phyloP scores from a whole-genome alignment of 2,888 invertebrate genomes.

The Trypoxylon attenuatum region DNA sequence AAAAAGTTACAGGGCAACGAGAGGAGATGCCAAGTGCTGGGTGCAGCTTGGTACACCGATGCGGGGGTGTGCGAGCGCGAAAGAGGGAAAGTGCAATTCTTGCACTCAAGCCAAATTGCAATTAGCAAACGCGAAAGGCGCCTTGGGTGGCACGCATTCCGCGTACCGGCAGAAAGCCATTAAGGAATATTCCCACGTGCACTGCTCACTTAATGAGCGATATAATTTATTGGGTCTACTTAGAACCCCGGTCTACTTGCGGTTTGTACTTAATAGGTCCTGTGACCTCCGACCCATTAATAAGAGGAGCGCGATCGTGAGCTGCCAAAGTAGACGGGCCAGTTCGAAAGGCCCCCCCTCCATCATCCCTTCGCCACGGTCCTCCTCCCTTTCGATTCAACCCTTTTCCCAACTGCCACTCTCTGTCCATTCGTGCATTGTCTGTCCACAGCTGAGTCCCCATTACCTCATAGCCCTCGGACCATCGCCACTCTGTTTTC shows the following conservation, averaged over 20 bases:
- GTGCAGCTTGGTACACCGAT: too few relatives aligned
- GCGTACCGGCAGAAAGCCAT: constrained; percentile 48
- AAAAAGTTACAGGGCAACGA: too few relatives aligned
- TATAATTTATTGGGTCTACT: constrained; percentile 62
- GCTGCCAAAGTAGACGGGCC: constrained; percentile 29
- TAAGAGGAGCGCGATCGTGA: constrained; percentile 32
- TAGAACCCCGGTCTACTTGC: constrained; percentile 48
- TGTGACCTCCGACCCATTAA: constrained; percentile 54
- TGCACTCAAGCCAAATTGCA: constrained; percentile 47
- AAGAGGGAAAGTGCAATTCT: constrained; percentile 20
- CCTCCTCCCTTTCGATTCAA: constrained; percentile 5
- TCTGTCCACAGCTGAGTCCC: constrained; percentile 15
- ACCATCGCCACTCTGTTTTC: too few relatives aligned
- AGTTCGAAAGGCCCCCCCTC: constrained; percentile 3
- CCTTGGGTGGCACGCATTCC: constrained; percentile 46
- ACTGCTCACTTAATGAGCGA: constrained; percentile 57
- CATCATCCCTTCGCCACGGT: background rate
- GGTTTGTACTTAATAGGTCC: constrained; percentile 55
- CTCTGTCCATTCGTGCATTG: constrained; percentile 17
- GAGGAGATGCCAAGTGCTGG: too few relatives aligned
- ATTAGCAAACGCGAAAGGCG: constrained; percentile 43
- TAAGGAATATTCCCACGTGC: constrained; percentile 59
- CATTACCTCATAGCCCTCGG: too few relatives aligned
- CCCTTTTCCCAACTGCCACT: background rate
- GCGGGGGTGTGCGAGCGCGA: too few relatives aligned